phyloP scores from a whole-genome alignment of 2,113 vertebrate species.

The Sterna hirundo region DNA sequence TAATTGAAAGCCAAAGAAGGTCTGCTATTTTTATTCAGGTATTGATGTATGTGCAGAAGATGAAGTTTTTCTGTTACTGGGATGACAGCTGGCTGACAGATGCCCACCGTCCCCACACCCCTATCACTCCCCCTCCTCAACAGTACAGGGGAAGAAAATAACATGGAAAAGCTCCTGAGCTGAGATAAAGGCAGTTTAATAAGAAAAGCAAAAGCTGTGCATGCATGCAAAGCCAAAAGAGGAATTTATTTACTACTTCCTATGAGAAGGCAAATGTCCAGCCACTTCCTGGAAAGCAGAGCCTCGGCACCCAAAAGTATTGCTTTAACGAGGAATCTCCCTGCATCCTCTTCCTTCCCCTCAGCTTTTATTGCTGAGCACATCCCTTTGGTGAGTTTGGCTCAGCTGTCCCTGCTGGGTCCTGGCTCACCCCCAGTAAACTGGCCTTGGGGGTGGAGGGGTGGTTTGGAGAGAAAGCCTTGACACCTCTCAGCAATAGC shows the following conservation, averaged over 20 bases:
- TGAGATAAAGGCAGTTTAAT: background rate
- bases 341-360: background rate
- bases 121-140: background rate
- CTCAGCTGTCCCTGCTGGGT: background rate
- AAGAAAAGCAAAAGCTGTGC: background rate
- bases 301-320: background rate
- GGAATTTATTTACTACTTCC: background rate
- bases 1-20: background rate
- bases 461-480: background rate
- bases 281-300: background rate
- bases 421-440: background rate
- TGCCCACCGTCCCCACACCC: fast-evolving
- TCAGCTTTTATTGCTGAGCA: background rate
- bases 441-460: background rate
- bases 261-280: background rate
- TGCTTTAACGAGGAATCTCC: background rate
- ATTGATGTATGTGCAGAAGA: background rate
- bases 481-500: background rate
- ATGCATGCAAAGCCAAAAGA: background rate
- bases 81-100: background rate
- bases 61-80: background rate
- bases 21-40: background rate
- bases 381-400: background rate
- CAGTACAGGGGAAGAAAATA: background rate
- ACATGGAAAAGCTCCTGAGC: background rate